Evolutionary conservation across 2,113 vertebrate genomes (phyloP).

Genomic region (Heterochromis multidens): DNA sequence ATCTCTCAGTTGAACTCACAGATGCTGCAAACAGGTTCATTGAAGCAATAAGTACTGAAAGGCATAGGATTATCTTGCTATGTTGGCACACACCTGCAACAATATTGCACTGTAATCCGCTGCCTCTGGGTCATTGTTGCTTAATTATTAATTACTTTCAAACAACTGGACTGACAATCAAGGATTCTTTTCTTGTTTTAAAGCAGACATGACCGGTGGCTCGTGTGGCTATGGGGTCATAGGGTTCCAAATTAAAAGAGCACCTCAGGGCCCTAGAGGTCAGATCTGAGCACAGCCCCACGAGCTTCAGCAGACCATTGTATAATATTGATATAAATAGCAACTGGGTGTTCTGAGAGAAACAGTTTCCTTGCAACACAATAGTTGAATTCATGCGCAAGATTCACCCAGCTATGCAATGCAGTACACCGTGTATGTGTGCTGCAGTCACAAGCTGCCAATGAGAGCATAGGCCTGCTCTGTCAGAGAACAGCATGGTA

Average conservation of each 20-base stretch:
- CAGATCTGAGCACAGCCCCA: not conserved
- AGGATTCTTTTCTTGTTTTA: not conserved
- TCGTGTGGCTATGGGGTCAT: slow-evolving; percentile 25
- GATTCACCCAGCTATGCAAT: slow-evolving; percentile 58
- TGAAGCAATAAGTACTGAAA: slow-evolving; percentile 48
- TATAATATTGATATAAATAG: slow-evolving; percentile 65
- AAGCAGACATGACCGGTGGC: slow-evolving; percentile 7
- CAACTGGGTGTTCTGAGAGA: slow-evolving; percentile 58
- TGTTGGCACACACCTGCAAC: slow-evolving; percentile 67
- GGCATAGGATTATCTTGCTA: slow-evolving; percentile 56
- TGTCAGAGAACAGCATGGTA: slow-evolving; percentile 69
- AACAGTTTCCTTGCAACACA: slow-evolving; percentile 65
- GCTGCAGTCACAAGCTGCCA: slow-evolving; percentile 75
- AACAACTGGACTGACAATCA: slow-evolving; percentile 6
- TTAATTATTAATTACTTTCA: slow-evolving; percentile 53
- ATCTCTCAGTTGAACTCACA: slow-evolving; percentile 36
- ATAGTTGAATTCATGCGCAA: slow-evolving; percentile 71
- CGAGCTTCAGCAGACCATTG: slow-evolving; percentile 33
- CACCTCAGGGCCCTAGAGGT: not conserved
- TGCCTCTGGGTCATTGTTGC: slow-evolving; percentile 41
- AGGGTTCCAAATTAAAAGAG: slow-evolving; percentile 43
- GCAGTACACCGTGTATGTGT: slow-evolving; percentile 39
- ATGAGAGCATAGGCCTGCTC: slow-evolving; percentile 67
- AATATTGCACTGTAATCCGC: slow-evolving; percentile 60
- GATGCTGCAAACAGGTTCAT: slow-evolving; percentile 57